Evolutionary conservation across 2,888 invertebrate genomes (phyloP), one percentile per base, ranked within the genome.

Genomic region (Deilephila porcellus): DNA sequence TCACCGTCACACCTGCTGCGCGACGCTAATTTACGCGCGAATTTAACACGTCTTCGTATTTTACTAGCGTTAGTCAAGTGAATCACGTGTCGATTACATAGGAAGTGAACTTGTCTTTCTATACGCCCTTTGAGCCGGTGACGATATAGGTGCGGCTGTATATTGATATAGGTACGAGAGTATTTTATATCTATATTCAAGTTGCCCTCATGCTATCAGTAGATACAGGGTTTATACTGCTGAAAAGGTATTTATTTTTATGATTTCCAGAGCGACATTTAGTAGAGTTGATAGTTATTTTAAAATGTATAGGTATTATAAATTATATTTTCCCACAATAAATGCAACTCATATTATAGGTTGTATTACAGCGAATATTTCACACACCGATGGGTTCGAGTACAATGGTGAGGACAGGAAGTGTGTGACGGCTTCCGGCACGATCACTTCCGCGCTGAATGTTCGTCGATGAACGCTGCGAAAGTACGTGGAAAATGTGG

Each of bases 341-440:
- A 56, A n/a, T 56, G 4, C n/a, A 56, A 56, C 56, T 7, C 4
- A 56, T 4, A 56, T 19, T n/a, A n/a, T 56, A 56, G 19, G 19
- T 56, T n/a, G 19, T n/a, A 17, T 56, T n/a, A n/a, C 5, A 56
- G n/a, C 56, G 45, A 14, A 7, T 17, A 45, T 67, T 67, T 52
- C 67, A 52, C 67, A 67, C 45, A 67, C 52, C 45, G 67, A 25
- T 67, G 67, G 25, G 20, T 67, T 52, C 52, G 20, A 67, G 25
- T 67, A 67, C 60, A 56, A 72, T 72, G 52, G 67, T 71, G 73
- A 76, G 64, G 70, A 74, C 77, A 80, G 82, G 59, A 83, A 82
- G 74, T 59, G 64, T 56, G 77, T 75, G 79, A 72, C 79, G 80
- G 78, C 80, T 86, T 83, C 85, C 84, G 82, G 79, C 80, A 80